Conservation (phyloP, 2,797 vertebrate species). For the Microctenopoma stevenorrisi region DNA sequence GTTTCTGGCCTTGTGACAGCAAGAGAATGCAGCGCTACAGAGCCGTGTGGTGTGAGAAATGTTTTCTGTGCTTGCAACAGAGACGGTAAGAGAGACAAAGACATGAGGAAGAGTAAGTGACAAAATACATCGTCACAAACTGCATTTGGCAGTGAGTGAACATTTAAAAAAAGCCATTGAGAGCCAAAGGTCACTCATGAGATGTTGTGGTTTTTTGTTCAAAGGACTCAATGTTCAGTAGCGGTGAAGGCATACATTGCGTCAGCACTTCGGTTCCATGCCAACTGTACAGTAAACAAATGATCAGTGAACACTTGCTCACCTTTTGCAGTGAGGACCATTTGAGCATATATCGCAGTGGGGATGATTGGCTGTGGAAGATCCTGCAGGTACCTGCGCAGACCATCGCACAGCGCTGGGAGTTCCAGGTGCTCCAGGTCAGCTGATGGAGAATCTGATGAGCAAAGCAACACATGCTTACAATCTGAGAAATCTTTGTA, state of each 20-base stretch:
- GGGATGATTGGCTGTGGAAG: slow-evolving; percentile 94
- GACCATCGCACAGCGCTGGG: slow-evolving; percentile 88
- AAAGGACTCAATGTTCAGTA: slow-evolving; percentile 63
- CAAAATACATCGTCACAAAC: slow-evolving; percentile 6
- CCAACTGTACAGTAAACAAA: slow-evolving; percentile 12
- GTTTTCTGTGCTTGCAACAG: slow-evolving; percentile 26
- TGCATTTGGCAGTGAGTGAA: not conserved
- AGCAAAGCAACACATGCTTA: not conserved
- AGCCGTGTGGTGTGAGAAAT: slow-evolving; percentile 41
- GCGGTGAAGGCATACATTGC: slow-evolving; percentile 22
- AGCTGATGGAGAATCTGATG: slow-evolving; percentile 76
- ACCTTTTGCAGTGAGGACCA: slow-evolving; percentile 93
- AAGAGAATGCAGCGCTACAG: slow-evolving; percentile 52
- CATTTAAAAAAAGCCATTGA: not conserved
- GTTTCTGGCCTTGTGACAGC: slow-evolving; percentile 80
- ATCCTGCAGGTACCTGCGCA: slow-evolving; percentile 93
- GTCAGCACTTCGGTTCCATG: slow-evolving; percentile 39
- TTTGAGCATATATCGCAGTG: slow-evolving; percentile 85
- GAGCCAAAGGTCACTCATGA: not conserved
- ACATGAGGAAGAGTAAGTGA: slow-evolving; percentile 4
- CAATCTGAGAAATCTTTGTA: not conserved
- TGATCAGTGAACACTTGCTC: slow-evolving; percentile 41
- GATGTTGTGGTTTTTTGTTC: slow-evolving; percentile 47
- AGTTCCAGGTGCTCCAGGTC: slow-evolving; percentile 93
- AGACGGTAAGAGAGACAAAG: slow-evolving; percentile 10